Evolutionary conservation across 2,113 vertebrate genomes (phyloP).

Genomic region (Podarcis raffonei): DNA sequence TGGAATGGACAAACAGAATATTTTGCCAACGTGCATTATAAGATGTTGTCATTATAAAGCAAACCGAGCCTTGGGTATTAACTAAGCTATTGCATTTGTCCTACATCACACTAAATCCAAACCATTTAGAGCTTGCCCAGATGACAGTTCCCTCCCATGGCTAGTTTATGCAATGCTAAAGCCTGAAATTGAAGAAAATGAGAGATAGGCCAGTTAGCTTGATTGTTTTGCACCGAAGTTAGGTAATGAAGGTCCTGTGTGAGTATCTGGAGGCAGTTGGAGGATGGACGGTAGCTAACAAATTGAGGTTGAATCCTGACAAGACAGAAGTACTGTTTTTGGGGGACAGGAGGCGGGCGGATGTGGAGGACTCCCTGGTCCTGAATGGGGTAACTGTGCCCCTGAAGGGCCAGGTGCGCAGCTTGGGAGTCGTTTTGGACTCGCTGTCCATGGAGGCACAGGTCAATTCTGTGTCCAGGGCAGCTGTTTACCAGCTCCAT

Average conservation of each 20-base stretch:
- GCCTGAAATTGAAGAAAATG: background rate
- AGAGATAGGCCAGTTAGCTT: background rate
- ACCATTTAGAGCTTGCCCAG: background rate
- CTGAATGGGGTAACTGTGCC: no score
- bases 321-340: no score
- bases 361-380: no score
- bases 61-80: background rate
- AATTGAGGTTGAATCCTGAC: no score
- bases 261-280: no score
- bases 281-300: no score
- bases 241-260: background rate
- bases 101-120: background rate
- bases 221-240: background rate
- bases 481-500: no score
- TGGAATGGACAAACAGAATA: constrained; percentile 2
- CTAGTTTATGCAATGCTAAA: background rate
- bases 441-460: no score
- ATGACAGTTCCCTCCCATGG: background rate
- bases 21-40: background rate
- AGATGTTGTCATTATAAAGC: constrained; percentile 1
- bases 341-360: no score
- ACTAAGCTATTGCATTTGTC: background rate
- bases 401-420: no score
- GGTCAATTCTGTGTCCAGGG: no score
- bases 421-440: no score